Conservation (phyloP, 2,113 vertebrate genomes). For the Spea multiplicata region DNA sequence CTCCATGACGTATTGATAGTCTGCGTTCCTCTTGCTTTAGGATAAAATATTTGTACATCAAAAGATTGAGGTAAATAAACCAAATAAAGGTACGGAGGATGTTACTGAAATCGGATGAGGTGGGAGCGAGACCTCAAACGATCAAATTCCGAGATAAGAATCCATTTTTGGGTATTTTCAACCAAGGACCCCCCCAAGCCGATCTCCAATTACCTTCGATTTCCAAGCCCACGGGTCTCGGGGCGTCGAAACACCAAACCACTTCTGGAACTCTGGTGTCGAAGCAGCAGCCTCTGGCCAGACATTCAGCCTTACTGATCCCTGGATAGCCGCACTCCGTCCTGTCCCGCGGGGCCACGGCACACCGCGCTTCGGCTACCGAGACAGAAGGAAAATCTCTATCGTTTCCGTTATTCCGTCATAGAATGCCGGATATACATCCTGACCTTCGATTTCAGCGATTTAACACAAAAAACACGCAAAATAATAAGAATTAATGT, state of each 20-base stretch:
- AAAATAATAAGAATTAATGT: too few species aligned
- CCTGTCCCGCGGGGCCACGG: conserved; percentile 19
- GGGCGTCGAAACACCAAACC: conserved; percentile 53
- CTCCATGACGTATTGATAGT: too few species aligned
- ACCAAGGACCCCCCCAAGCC: too few species aligned
- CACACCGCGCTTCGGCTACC: conserved; percentile 11
- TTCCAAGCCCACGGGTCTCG: neutral
- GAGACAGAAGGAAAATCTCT: neutral
- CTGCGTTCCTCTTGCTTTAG: too few species aligned
- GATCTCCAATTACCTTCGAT: neutral
- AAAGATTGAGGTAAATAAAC: too few species aligned
- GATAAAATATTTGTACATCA: too few species aligned
- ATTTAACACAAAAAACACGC: neutral
- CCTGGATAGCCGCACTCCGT: conserved; percentile 54
- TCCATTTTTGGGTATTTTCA: too few species aligned
- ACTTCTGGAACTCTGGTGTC: conserved; percentile 40
- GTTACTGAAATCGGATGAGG: too few species aligned
- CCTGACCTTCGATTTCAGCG: neutral
- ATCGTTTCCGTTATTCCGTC: neutral
- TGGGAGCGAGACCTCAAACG: too few species aligned
- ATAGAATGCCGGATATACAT: too few species aligned
- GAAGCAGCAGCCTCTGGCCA: conserved; percentile 50
- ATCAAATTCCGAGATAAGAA: too few species aligned
- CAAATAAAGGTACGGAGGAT: too few species aligned
- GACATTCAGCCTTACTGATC: conserved; percentile 23